These are phyloP conservation scores for Netelia fuscicornis DNA, from an alignment of 2,888 invertebrate genomes.

Conservation along the genomic window DNA sequence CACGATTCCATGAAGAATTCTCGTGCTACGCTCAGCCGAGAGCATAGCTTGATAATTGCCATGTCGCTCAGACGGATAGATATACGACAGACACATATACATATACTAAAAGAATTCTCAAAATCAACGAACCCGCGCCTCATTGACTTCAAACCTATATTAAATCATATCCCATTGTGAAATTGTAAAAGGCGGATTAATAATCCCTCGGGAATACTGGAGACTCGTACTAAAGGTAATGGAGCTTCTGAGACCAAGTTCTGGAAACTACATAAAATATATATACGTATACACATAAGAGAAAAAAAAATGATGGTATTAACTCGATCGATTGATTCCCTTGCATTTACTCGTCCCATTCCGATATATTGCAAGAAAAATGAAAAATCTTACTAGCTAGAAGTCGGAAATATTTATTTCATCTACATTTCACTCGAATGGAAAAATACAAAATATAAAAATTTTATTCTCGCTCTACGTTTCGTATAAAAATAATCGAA, in stretches of 20 bases:
- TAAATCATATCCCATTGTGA: constrained; percentile 79
- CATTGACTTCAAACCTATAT: constrained; percentile 76
- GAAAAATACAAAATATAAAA: background rate
- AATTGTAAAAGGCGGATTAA: constrained; percentile 73
- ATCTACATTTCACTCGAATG: background rate
- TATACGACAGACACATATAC: constrained; percentile 7
- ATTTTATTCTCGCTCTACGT: background rate
- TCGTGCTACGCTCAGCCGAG: constrained; percentile 19
- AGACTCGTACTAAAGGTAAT: constrained; percentile 72
- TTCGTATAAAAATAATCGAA: background rate
- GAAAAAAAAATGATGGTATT: constrained; percentile 70
- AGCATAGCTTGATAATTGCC: constrained; percentile 57
- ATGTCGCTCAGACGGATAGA: constrained; percentile 36
- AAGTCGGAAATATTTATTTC: background rate
- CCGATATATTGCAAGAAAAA: constrained; percentile 35
- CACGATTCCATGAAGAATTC: constrained; percentile 53
- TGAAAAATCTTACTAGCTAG: constrained; percentile 10
- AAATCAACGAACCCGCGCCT: constrained; percentile 65
- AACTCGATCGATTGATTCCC: constrained; percentile 72
- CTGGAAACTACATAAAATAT: background rate
- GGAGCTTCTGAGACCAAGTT: constrained; percentile 56
- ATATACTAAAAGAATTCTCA: constrained; percentile 70
- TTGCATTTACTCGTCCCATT: constrained; percentile 67
- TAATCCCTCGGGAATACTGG: constrained; percentile 75
- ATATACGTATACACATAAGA: constrained; percentile 18